Conservation (phyloP, 2,113 vertebrate species). For the Prunella fulvescens region DNA sequence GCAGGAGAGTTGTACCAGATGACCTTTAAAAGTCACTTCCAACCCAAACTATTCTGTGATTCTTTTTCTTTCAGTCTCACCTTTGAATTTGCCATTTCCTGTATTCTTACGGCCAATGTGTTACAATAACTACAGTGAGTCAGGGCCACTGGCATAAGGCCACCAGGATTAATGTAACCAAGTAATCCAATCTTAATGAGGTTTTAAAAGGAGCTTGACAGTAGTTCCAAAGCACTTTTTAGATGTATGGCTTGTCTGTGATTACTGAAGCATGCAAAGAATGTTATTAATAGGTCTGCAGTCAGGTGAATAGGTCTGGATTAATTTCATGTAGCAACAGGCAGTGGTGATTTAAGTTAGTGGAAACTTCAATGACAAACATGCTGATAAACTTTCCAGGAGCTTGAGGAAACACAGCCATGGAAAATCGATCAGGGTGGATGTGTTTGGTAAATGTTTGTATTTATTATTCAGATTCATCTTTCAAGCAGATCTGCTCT, state of each 20-base stretch:
- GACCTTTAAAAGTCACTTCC: background rate
- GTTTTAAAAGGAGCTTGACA: conserved; percentile 52
- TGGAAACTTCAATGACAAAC: background rate
- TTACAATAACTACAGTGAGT: conserved; percentile 7
- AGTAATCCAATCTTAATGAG: conserved; percentile 67
- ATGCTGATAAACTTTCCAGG: background rate
- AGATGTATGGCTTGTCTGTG: conserved; percentile 19
- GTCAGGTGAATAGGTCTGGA: conserved; percentile 35
- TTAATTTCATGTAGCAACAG: conserved; percentile 16
- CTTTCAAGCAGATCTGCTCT: background rate
- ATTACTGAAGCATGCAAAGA: conserved; percentile 55
- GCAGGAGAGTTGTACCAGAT: background rate
- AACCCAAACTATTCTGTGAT: background rate
- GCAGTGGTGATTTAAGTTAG: background rate
- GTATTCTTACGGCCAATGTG: background rate
- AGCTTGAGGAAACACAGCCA: background rate
- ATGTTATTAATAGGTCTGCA: conserved; percentile 54
- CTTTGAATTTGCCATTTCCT: background rate
- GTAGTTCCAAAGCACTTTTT: conserved; percentile 3
- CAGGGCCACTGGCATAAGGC: background rate
- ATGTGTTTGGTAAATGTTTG: background rate
- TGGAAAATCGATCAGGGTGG: background rate
- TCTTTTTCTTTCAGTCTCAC: background rate
- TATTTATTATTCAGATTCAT: background rate
- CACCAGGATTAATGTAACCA: conserved; percentile 12